Evolutionary conservation across 2,797 vertebrate genomes (phyloP).

Genomic region (Orientallactaga sibirica): DNA sequence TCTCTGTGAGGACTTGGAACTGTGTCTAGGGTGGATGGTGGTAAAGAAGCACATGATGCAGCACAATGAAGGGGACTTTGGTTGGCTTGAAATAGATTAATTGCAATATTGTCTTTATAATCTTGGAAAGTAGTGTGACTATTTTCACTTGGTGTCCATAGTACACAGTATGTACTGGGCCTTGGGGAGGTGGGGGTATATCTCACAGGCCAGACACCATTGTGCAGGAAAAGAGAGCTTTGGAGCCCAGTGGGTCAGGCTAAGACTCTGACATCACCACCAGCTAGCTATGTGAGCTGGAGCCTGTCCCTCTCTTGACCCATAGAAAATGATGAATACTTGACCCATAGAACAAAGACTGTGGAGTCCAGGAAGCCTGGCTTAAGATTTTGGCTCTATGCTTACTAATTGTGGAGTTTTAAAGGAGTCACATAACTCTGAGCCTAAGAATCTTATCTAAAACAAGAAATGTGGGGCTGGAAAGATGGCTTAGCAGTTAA

Average conservation of each 20-base stretch:
- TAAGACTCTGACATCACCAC: background rate
- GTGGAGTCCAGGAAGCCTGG: background rate
- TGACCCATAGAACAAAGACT: background rate
- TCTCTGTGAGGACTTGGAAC: constrained; percentile 9
- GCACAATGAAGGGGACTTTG: background rate
- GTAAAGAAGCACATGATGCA: constrained; percentile 33
- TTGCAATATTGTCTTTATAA: background rate
- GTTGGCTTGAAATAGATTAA: constrained; percentile 30
- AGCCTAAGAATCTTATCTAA: constrained; percentile 27
- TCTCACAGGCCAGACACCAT: background rate
- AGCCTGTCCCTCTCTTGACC: background rate
- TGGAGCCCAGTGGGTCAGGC: background rate
- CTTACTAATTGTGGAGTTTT: constrained; percentile 35
- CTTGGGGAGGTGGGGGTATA: background rate
- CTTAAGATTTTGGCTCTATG: constrained; percentile 4
- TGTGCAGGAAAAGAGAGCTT: constrained; percentile 17
- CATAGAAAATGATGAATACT: background rate
- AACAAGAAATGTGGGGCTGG: background rate
- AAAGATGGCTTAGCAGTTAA: too few relatives aligned
- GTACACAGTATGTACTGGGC: background rate
- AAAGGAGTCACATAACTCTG: constrained; percentile 40
- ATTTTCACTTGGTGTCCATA: constrained; percentile 35
- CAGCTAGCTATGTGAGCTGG: constrained; percentile 21
- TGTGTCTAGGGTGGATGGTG: background rate
- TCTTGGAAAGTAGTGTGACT: background rate